phyloP scores from a whole-genome alignment of 1,140 invertebrate genomes.

The Pseudomyrmex pallidus region DNA sequence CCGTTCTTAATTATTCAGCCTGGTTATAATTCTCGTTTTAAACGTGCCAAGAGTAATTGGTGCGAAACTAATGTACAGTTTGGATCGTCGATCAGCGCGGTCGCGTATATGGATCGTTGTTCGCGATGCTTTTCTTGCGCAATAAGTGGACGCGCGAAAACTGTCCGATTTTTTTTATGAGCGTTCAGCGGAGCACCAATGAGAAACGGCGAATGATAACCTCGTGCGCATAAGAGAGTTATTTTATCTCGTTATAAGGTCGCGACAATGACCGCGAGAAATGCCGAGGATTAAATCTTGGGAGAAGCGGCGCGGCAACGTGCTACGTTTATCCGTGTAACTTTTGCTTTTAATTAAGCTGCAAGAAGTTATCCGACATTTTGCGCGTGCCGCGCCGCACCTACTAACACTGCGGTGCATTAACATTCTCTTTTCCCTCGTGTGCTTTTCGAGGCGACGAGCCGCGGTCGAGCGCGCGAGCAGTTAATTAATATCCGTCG shows the following conservation, averaged over 20 bases:
- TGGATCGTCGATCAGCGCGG: constrained; percentile 12
- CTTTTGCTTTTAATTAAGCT: constrained; percentile 60
- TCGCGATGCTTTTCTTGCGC: neutral
- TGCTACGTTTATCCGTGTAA: constrained; percentile 46
- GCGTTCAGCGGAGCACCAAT: neutral
- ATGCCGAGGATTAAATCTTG: constrained; percentile 56
- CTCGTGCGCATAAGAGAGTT: neutral
- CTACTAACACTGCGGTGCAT: constrained; percentile 16
- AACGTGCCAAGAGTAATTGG: constrained; percentile 27
- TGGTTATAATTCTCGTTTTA: constrained; percentile 49
- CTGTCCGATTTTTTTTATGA: neutral
- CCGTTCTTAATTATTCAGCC: constrained; percentile 48
- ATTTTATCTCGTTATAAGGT: constrained; percentile 54
- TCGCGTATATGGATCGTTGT: neutral
- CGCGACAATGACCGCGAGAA: constrained; percentile 47
- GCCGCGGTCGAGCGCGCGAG: neutral
- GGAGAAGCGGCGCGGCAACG: constrained; percentile 5
- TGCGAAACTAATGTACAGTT: constrained; percentile 49
- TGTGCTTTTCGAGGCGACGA: constrained; percentile 10
- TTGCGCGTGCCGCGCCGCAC: constrained; percentile 9
- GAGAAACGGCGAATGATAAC: neutral
- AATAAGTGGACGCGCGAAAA: neutral
- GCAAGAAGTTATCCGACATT: constrained; percentile 45
- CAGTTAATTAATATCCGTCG: constrained; percentile 53
- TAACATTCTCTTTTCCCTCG: constrained; percentile 18